These are phyloP conservation scores for Drosophila mimetica DNA, from an alignment of 2,888 invertebrate species.

Conservation along the genomic window DNA sequence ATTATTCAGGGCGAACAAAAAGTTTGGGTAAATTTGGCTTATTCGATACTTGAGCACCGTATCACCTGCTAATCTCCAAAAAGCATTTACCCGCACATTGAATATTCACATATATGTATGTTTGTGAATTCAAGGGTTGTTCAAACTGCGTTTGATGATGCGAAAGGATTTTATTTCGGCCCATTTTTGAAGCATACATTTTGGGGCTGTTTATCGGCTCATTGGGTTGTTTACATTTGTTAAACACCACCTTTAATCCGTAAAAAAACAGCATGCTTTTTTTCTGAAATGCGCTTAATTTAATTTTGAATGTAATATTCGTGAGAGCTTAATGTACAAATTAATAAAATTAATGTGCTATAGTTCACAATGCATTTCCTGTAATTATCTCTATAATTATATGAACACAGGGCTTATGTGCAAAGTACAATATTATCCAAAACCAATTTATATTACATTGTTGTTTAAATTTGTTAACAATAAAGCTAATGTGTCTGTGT, in stretches of 20 bases:
- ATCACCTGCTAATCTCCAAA: conserved; percentile 16
- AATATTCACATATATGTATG: conserved; percentile 1
- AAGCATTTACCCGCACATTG: conserved; percentile 15
- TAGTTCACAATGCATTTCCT: not conserved
- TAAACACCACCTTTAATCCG: not conserved
- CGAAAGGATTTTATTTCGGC: not conserved
- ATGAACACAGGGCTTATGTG: not conserved
- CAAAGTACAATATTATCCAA: no score
- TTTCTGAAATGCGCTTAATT: no score
- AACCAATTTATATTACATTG: not conserved
- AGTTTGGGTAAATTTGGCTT: not conserved
- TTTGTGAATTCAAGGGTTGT: not conserved
- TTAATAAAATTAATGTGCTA: not conserved
- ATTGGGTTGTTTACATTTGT: not conserved
- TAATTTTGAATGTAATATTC: no score
- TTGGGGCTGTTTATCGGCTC: not conserved
- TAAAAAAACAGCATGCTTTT: no score
- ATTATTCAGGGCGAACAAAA: conserved; percentile 18
- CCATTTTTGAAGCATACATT: conserved; percentile 21
- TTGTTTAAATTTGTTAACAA: conserved; percentile 5
- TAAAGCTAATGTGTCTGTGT: conserved; percentile 14
- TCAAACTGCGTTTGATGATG: not conserved
- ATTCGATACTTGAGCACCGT: not conserved
- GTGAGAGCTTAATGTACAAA: no score
- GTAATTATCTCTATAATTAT: not conserved